Evolutionary conservation across 2,888 invertebrate genomes (phyloP).

Genomic region (Brenthis hecate): DNA sequence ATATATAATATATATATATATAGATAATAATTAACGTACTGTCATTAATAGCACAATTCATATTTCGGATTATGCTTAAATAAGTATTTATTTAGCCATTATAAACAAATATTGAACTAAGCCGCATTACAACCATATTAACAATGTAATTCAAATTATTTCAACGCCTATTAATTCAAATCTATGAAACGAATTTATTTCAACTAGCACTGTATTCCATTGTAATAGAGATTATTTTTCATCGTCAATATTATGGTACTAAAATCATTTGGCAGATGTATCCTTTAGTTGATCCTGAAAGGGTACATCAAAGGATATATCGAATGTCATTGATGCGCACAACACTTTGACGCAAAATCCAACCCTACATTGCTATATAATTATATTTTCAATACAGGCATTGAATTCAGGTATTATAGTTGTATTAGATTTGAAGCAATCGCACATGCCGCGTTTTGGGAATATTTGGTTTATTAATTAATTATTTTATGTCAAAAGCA

Average conservation of each 20-base stretch:
- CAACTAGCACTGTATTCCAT: background rate
- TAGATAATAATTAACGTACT: too few relatives aligned
- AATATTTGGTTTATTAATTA: too few relatives aligned
- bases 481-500: too few relatives aligned
- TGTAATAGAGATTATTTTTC: background rate
- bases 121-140: slow-evolving; percentile 6
- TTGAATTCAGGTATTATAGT: background rate
- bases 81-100: background rate
- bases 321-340: slow-evolving; percentile 40
- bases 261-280: slow-evolving; percentile 7
- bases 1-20: too few relatives aligned
- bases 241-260: background rate
- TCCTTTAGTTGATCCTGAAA: slow-evolving; percentile 30
- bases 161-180: slow-evolving; percentile 14
- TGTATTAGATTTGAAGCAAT: too few relatives aligned
- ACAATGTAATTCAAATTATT: slow-evolving; percentile 8
- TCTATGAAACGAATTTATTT: slow-evolving; percentile 4
- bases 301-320: slow-evolving; percentile 40
- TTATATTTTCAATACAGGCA: slow-evolving; percentile 29
- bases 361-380: slow-evolving; percentile 26
- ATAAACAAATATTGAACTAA: slow-evolving; percentile 5
- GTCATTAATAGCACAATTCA: too few relatives aligned
- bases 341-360: slow-evolving; percentile 35
- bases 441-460: too few relatives aligned
- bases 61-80: background rate